These are phyloP conservation scores for Drosophila diplacantha DNA, from an alignment of 2,888 invertebrate genomes.

Conservation along the genomic window DNA sequence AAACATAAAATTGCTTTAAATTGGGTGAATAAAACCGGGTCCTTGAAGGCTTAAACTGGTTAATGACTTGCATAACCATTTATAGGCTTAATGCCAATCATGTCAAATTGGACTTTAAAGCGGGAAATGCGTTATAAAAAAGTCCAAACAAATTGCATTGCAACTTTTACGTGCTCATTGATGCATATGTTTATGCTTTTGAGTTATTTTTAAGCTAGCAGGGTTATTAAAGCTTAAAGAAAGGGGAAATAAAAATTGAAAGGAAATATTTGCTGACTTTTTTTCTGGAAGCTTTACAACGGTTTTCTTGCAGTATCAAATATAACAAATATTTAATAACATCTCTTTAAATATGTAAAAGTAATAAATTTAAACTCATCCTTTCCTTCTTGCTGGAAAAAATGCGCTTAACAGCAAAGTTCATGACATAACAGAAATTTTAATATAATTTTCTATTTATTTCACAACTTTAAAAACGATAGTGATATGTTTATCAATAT, in stretches of 20 bases:
- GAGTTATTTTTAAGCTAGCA: slow-evolving; percentile 4
- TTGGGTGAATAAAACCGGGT: slow-evolving; percentile 28
- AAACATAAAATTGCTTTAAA: slow-evolving; percentile 4
- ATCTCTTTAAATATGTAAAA: no score
- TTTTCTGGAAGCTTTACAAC: background rate
- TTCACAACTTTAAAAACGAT: background rate
- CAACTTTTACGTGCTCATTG: background rate
- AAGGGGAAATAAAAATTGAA: no score
- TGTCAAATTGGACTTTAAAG: slow-evolving; percentile 19
- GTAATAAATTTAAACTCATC: background rate
- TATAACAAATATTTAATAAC: background rate
- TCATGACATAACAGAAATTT: background rate
- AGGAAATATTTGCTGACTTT: no score
- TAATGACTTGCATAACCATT: slow-evolving; percentile 25
- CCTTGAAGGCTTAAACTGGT: slow-evolving; percentile 26
- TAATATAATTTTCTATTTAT: background rate
- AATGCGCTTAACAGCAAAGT: no score
- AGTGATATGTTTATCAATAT: background rate
- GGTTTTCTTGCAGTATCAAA: background rate
- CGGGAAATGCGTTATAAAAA: slow-evolving; percentile 19
- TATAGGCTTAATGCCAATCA: slow-evolving; percentile 19
- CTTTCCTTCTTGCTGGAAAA: background rate
- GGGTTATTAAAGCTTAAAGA: background rate
- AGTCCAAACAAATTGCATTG: slow-evolving; percentile 4
- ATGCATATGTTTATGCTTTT: background rate